Evolutionary conservation across 1,140 invertebrate genomes (phyloP), one percentile per base, ranked within the genome.

Genomic region (Euura lappo): DNA sequence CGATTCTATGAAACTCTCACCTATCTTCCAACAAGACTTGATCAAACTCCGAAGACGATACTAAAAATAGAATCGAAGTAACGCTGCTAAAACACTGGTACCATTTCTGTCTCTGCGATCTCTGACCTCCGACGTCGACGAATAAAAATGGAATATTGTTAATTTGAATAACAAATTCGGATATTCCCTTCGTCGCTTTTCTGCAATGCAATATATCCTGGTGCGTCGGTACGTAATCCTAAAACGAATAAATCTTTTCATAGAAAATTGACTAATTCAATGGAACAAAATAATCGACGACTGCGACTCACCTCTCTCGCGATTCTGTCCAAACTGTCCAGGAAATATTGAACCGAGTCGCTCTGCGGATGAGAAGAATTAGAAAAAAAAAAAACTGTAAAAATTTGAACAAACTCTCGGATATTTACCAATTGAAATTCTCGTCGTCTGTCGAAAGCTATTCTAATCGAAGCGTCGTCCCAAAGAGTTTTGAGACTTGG

Each of bases 51-150:
- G 94, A 97, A 68, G 94, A 95, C 2, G 96, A 97, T 6, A 97
- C 96, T 70, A 98, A 90, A 86, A 98, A 98, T 77, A 98, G 87
- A 81, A 96, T 95, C 45, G 96, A 97, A 43, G 96, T 97, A 45
- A 98, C 96, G 42, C 92, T 93, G 78, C 96, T 94, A 88, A 98
- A 98, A 88, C 96, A 98, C 88, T 95, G 94, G 80, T 95, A 94
- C 97, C 97, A 98, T 88, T 98, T 98, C 86, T 96, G 94, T 75
- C 96, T 89, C 85, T 98, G 96, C 68, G 96, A 97, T 81, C 97
- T 86, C 86, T 98, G 97, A 6, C 97, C 97, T 51, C 97, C 96
- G 42, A 98, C 96, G 88, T 97, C 96, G 45, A 97, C 94, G 88
- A 97, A 98, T 78, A 94, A 91, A 88, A 98, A 98, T 74, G 96